Base-by-base conservation (phyloP, 2,797 vertebrate genomes). In the Mustela erminea region DNA sequence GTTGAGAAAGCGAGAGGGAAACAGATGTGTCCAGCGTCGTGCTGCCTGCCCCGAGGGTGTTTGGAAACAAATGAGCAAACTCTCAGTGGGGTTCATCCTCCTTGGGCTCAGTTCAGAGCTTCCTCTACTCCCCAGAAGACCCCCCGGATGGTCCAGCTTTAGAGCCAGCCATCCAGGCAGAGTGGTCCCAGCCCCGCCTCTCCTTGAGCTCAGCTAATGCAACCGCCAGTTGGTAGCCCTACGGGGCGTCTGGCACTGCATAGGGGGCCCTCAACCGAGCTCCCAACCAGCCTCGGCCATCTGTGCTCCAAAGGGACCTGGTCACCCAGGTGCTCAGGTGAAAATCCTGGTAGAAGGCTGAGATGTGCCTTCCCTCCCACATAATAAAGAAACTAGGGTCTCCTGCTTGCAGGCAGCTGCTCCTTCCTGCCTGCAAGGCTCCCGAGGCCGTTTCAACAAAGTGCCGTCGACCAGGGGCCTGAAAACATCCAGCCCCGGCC, bases 231-330 rank as follows among this genome's bases (percentile, higher is more conserved):
- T 7, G 35, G 52, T 11, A 35, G 8, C 4, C 3, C 21, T 10
- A 35, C 18, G 0, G 0, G 58, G 35, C 18, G 1, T 12, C 93
- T 7, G 25, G 17, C 6, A 2, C 21, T 0, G 32, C 78, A 43
- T 3, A 25, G 52, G 7, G 1, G 1, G 29, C 84, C 43, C 25
- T 4, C 9, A 0, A 7, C n/a, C 8, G 35, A 9, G 11, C 54
- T 17, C 9, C 3, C 23, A 7, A 6, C 84, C 0, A 11, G 20
- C 41, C n/a, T 21, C 32, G 0, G 8, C 27, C 68, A 2, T 72
- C 86, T 46, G 38, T 7, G 27, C 54, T 14, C 27, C 62, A 49
- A 38, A 43, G 58, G 52, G 1, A 0, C 25, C 38, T 1, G 25
- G 80, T 10, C 20, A 7, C 41, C 70, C n/a, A 10, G 87, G 11